Evolutionary conservation across 2,797 vertebrate genomes (phyloP).

Genomic region (Poeciliopsis infans): DNA sequence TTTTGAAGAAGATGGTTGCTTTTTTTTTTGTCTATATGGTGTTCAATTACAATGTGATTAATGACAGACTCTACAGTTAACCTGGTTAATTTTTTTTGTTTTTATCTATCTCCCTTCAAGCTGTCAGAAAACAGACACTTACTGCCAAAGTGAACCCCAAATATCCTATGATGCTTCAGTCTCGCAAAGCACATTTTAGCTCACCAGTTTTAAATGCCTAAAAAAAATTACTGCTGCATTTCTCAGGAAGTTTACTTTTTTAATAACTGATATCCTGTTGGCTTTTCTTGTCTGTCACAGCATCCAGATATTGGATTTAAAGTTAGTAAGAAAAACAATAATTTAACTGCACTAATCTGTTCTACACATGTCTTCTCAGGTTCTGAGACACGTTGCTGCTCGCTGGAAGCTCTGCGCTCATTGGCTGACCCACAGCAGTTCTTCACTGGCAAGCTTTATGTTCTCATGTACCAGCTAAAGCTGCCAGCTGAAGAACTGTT

Average conservation of each 20-base stretch:
- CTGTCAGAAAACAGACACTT: conserved; percentile 11
- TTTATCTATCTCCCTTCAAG: conserved; percentile 35
- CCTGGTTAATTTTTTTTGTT: conserved; percentile 21
- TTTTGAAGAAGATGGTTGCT: too few species aligned
- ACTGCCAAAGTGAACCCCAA: conserved; percentile 47
- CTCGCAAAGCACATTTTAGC: neutral
- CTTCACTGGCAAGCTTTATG: conserved; percentile 99
- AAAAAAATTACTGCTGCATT: neutral
- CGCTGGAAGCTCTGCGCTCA: conserved; percentile 47
- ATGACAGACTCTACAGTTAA: too few species aligned
- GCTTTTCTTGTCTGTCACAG: conserved; percentile 7
- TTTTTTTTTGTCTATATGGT: too few species aligned
- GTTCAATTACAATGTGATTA: too few species aligned
- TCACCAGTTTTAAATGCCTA: conserved; percentile 9
- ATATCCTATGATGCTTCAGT: conserved; percentile 33
- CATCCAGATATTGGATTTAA: conserved; percentile 1
- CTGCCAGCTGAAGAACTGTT: conserved; percentile 99
- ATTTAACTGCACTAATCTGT: conserved; percentile 2
- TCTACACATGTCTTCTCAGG: conserved; percentile 19
- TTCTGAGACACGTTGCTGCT: conserved; percentile 1
- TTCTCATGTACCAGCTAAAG: conserved; percentile 96
- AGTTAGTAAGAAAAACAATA: neutral
- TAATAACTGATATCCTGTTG: conserved; percentile 13
- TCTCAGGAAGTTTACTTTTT: conserved; percentile 7
- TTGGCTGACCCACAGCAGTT: conserved; percentile 98